A percentile compares a stretch with the other conserved stretches of the same genome.
Evolutionary conservation across 2,888 invertebrate species (phyloP).

Genomic region (Andrena bicolor): DNA sequence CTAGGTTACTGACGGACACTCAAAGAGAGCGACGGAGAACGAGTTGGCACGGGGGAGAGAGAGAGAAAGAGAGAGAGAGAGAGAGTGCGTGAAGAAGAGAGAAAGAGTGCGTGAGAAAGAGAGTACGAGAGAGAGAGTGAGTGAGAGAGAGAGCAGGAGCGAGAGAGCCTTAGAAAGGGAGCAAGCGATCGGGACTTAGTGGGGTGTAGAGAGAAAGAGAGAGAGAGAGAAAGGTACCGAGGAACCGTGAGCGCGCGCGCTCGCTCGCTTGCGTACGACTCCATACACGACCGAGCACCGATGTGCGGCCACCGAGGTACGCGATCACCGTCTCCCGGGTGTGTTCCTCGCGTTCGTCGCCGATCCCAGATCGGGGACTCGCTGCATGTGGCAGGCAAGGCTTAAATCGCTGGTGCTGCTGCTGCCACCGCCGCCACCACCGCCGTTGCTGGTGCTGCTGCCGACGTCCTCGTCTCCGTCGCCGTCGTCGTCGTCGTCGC

Average conservation of each 20-base stretch:
- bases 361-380: constrained; percentile 56
- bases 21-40: constrained; percentile 62
- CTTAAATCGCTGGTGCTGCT: constrained; percentile 51
- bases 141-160: constrained; percentile 24
- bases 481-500: neutral
- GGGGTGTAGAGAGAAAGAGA: constrained; percentile 24
- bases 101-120: constrained; percentile 29
- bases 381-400: constrained; percentile 51
- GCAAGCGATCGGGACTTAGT: constrained; percentile 22
- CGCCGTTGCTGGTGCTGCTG: constrained; percentile 19
- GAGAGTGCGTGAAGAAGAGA: constrained; percentile 17
- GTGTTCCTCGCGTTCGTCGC: constrained; percentile 59
- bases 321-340: constrained; percentile 70
- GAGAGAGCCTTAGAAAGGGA: neutral
- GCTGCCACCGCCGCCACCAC: constrained; percentile 12
- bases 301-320: constrained; percentile 69
- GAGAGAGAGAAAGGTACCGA: constrained; percentile 35
- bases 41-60: constrained; percentile 16
- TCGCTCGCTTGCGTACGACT: constrained; percentile 47
- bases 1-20: constrained; percentile 82
- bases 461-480: constrained; percentile 21
- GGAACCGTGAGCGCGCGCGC: constrained; percentile 57
- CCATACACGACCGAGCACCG: constrained; percentile 52
- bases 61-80: constrained; percentile 29
- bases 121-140: neutral